Base-by-base conservation (phyloP, 2,888 invertebrate genomes). In the Drosophila buzzatii region DNA sequence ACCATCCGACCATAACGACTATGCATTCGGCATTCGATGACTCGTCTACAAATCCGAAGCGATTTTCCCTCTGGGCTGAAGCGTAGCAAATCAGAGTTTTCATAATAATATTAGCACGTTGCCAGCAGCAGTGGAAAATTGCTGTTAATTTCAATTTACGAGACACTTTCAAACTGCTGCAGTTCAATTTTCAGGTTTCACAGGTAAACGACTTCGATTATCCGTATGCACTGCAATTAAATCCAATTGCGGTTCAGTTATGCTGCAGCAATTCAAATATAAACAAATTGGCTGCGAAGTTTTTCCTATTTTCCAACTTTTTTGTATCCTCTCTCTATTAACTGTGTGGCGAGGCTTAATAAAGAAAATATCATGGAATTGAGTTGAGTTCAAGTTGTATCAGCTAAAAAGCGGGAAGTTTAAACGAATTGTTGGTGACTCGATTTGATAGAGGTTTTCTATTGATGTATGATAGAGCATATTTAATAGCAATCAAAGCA, bases 81-180 rank as follows among this genome's bases (percentile, higher is more conserved):
- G 33, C 16, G 3, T 27, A 18, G 5, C 39, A 33, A 53, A 58
- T 41, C 39, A 31, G 33, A 44, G 33, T 59, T 55, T 49, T 27
- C 42, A 47, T 56, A 5, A 44, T 55, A 51, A 53, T 64, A 64
- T 76, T 57, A 62, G 41, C 72, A 39, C 41, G 14, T 23, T 39
- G 20, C n/a, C 27, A 45, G 6, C 39, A 39, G 16, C 41, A 35
- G 39, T 27, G n/a, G 37, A 41, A 70, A 79, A 77, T 77, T 70
- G 73, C 47, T 62, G 60, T 63, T 81, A 77, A 77, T 70, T 63
- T 65, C 59, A 42, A 77, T 70, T 73, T 63, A 68, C 53, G 57
- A 73, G 53, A 60, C 55, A 55, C 57, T 70, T 53, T 49, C 49
- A 0, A 67, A 41, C 35, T 55, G 45, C 18, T 64, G 51, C 44